Conservation (phyloP, 1,140 invertebrate genomes). For the Megalopta genalis region DNA sequence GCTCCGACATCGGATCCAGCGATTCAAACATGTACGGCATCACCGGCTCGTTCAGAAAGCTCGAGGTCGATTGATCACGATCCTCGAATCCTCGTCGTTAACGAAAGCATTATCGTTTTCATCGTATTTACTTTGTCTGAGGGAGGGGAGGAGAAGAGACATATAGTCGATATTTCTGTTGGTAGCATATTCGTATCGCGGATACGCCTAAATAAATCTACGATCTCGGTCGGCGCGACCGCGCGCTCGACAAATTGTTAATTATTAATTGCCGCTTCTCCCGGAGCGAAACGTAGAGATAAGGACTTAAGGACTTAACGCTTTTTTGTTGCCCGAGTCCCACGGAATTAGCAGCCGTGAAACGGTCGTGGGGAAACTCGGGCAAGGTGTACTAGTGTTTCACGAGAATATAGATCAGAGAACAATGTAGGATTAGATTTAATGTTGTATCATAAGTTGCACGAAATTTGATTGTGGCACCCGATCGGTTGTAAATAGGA, state of each 20-base stretch:
- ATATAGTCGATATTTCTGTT: neutral
- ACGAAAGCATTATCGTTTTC: neutral
- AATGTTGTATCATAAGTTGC: neutral
- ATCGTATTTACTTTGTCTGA: neutral
- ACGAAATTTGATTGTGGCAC: neutral
- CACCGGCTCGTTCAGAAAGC: slow-evolving; percentile 88
- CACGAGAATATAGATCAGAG: too few species aligned
- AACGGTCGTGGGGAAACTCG: neutral
- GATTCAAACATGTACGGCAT: slow-evolving; percentile 84
- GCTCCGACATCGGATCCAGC: slow-evolving; percentile 81
- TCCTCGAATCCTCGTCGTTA: neutral
- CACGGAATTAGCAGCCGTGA: neutral
- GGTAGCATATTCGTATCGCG: neutral
- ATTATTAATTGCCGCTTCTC: neutral
- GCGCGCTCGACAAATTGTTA: neutral
- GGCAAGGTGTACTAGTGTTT: neutral
- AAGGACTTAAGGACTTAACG: neutral
- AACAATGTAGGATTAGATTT: neutral
- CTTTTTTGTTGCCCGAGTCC: neutral
- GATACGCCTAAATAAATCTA: neutral
- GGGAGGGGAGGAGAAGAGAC: too few species aligned
- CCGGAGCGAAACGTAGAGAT: neutral
- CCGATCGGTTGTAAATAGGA: slow-evolving; percentile 28
- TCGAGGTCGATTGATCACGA: slow-evolving; percentile 85
- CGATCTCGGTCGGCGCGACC: slow-evolving; percentile 26